Evolutionary conservation across 2,888 invertebrate species (phyloP), one percentile per base, ranked within the genome.

Genomic region (Drosophila rellima): DNA sequence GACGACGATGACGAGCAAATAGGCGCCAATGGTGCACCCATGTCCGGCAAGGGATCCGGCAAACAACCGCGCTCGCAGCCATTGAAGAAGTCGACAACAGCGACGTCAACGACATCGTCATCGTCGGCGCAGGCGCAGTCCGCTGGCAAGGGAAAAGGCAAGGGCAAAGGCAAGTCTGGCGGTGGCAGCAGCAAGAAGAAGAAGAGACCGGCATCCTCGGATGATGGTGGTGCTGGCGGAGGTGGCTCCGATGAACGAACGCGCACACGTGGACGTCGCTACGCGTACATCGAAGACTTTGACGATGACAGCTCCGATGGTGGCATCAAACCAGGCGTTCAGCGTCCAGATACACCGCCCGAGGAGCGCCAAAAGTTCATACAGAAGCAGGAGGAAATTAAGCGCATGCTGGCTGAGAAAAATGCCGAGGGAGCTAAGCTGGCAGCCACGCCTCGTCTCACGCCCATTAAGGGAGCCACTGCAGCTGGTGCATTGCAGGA

Each of bases 151-250:
- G 74, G 74, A 20, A 81, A 79, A 29, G 82, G 93, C 44, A 85
- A 78, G 45, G 80, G 74, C 33, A 84, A 78, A 63, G 60, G 62
- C 35, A 51, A 35, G 23, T 55, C 73, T 18, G 33, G 65, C 66
- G 50, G 63, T 6, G 18, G 18, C 64, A 56, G 66, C 51, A 61
- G 70, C 23, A 77, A 82, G 31, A 90, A 90, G 56, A 91, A 90
- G 62, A 91, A 90, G 57, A 81, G 80, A 35, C n/a, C 63, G 0
- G 64, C 73, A 8, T 80, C 86, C 3, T 93, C 93, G 40, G 93
- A 93, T 10, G 97, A 97, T 87, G 96, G 96, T 88, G 93, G 93
- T 13, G 96, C 96, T 88, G 96, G 96, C 89, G 37, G 93, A 93
- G 82, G 94, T 92, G 90, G 93, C 92, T 59, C 93, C 92, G 67